Conservation (phyloP, 2,797 vertebrate genomes). For the Phylloscopus collybita region DNA sequence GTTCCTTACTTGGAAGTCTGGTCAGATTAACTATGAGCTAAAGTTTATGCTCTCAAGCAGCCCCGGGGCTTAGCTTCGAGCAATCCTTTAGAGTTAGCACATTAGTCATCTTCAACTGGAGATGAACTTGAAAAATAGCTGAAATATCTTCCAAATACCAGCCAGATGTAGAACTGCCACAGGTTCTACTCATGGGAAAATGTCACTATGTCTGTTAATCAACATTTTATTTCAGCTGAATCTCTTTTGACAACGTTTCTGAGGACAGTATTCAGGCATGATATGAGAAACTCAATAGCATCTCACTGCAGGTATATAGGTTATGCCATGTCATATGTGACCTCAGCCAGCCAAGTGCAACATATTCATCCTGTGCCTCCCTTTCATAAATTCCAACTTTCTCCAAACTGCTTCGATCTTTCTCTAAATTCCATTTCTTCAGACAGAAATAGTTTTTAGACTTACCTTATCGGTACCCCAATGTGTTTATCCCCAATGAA, state of each 20-base stretch:
- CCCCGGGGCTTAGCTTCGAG: not conserved
- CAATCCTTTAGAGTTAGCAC: conserved; percentile 18
- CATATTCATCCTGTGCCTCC: not conserved
- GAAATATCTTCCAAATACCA: conserved; percentile 20
- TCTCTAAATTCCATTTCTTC: not conserved
- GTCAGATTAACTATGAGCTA: conserved; percentile 22
- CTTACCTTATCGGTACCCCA: not conserved
- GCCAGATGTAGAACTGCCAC: conserved; percentile 3
- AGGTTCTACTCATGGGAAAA: conserved; percentile 28
- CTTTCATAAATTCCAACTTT: not conserved
- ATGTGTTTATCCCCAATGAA: not conserved
- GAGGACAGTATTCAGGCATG: not conserved
- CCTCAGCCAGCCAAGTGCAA: not conserved
- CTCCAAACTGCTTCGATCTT: not conserved
- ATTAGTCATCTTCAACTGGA: conserved; percentile 26
- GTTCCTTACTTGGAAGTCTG: conserved; percentile 8
- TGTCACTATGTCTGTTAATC: conserved; percentile 1
- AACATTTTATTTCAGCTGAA: conserved; percentile 20
- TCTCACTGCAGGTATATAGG: not conserved
- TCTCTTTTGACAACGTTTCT: conserved; percentile 24
- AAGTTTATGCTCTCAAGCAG: conserved; percentile 26
- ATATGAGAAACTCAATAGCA: not conserved
- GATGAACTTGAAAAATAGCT: conserved; percentile 29
- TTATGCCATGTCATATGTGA: not conserved
- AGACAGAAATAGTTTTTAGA: not conserved